phyloP scores from a whole-genome alignment of 2,888 invertebrate species.

The Boloria selene region DNA sequence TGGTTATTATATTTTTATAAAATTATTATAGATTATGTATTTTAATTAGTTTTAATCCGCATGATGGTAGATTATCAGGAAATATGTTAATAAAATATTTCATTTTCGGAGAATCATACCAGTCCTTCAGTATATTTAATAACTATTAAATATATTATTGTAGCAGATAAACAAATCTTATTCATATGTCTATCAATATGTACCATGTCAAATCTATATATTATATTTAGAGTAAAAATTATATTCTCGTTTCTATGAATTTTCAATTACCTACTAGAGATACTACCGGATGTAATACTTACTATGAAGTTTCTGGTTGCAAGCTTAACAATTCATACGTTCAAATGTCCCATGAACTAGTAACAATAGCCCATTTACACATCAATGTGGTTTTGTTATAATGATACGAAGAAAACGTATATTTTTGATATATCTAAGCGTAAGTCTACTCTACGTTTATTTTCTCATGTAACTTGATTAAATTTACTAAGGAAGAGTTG shows the following conservation, averaged over 20 bases:
- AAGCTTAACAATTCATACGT: constrained; percentile 63
- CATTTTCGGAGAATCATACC: too few species aligned
- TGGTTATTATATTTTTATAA: too few species aligned
- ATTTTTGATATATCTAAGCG: not conserved
- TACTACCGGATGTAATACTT: constrained; percentile 37
- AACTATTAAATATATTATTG: too few species aligned
- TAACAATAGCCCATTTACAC: constrained; percentile 74
- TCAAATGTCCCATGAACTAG: constrained; percentile 62
- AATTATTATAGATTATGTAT: too few species aligned
- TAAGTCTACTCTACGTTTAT: not conserved
- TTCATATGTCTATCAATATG: too few species aligned
- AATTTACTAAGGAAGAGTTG: too few species aligned
- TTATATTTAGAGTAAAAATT: not conserved
- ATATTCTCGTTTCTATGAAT: constrained; percentile 29
- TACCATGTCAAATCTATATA: not conserved
- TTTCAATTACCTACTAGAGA: constrained; percentile 29
- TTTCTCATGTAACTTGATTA: not conserved
- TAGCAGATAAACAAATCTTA: too few species aligned
- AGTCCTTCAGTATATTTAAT: too few species aligned
- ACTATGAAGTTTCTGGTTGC: constrained; percentile 56
- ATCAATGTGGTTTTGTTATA: constrained; percentile 74
- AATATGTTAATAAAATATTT: too few species aligned
- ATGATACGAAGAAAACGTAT: constrained; percentile 27
- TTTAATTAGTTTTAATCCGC: too few species aligned
- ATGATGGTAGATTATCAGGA: too few species aligned